phyloP scores from a whole-genome alignment of 2,888 invertebrate genomes.

The Augochlorella aurata region DNA sequence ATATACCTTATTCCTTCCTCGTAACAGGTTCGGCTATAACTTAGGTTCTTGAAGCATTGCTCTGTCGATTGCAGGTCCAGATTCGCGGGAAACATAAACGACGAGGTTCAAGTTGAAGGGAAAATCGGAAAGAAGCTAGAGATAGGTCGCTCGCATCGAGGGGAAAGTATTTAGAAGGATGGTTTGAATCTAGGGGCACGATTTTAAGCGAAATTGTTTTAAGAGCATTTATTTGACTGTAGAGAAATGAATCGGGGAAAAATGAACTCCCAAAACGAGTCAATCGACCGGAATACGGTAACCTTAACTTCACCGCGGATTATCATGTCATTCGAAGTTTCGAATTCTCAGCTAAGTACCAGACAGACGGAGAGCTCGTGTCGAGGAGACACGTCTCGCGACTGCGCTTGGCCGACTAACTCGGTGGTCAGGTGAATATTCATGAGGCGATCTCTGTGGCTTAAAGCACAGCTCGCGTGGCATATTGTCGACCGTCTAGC shows the following conservation, averaged over 20 bases:
- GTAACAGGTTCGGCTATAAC: not conserved
- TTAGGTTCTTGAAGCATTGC: not conserved
- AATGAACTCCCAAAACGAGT: not conserved
- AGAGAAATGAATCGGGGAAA: not conserved
- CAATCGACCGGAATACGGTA: not conserved
- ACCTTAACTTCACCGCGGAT: not conserved
- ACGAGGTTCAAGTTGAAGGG: not conserved
- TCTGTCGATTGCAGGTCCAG: not conserved
- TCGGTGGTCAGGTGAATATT: conserved; percentile 72
- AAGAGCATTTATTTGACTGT: too few species aligned
- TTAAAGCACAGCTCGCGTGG: conserved; percentile 63
- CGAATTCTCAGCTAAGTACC: conserved; percentile 3
- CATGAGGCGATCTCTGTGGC: conserved; percentile 72
- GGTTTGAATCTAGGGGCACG: too few species aligned
- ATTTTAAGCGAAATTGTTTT: too few species aligned
- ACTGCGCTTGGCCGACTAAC: conserved; percentile 64
- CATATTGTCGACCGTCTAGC: conserved; percentile 55
- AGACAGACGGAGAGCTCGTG: conserved; percentile 11
- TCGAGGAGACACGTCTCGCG: conserved; percentile 66
- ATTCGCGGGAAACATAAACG: not conserved
- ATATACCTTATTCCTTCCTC: not conserved
- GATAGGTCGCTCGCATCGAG: not conserved
- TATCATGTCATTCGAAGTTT: not conserved
- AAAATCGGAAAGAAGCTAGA: not conserved
- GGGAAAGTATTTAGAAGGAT: too few species aligned